Percentiles rank a stretch among this genome's conserved stretches.
Conservation (phyloP, 2,113 vertebrate genomes). For the Hemibates koningsi region DNA sequence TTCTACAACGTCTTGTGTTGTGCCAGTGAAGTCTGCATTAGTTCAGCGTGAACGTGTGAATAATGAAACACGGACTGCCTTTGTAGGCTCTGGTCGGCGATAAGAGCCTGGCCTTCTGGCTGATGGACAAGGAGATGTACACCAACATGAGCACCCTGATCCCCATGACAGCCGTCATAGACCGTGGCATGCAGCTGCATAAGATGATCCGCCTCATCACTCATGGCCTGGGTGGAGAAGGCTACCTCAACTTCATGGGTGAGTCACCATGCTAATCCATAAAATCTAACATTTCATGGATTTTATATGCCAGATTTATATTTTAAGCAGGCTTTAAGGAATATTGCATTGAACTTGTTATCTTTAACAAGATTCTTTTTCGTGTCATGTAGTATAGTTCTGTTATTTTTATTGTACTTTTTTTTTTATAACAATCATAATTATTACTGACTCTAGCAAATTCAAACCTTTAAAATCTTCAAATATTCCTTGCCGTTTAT, state of each 20-base stretch:
- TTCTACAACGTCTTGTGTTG: background rate
- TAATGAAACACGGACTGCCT: background rate
- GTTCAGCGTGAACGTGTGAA: background rate
- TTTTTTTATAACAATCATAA: background rate
- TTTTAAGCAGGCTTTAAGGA: background rate
- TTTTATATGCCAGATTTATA: background rate
- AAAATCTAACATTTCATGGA: background rate
- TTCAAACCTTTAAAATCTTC: background rate
- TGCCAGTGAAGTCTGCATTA: background rate
- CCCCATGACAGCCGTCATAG: slow-evolving; percentile 84
- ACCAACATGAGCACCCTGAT: slow-evolving; percentile 86
- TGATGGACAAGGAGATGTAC: slow-evolving; percentile 99
- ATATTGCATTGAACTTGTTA: background rate
- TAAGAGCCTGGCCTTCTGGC: slow-evolving; percentile 92
- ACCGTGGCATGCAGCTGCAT: slow-evolving; percentile 95
- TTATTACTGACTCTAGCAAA: background rate
- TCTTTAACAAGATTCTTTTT: background rate
- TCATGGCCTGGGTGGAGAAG: slow-evolving; percentile 88
- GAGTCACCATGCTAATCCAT: slow-evolving; percentile 50
- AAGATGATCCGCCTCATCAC: slow-evolving; percentile 98
- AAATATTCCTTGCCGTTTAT: background rate
- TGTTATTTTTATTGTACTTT: background rate
- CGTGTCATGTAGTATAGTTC: background rate
- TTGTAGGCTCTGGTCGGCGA: slow-evolving; percentile 91
- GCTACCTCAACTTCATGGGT: slow-evolving; percentile 99